Evolutionary conservation across 2,888 invertebrate genomes (phyloP), one percentile per base, ranked within the genome.

Genomic region (Platerodrilus igneus): DNA sequence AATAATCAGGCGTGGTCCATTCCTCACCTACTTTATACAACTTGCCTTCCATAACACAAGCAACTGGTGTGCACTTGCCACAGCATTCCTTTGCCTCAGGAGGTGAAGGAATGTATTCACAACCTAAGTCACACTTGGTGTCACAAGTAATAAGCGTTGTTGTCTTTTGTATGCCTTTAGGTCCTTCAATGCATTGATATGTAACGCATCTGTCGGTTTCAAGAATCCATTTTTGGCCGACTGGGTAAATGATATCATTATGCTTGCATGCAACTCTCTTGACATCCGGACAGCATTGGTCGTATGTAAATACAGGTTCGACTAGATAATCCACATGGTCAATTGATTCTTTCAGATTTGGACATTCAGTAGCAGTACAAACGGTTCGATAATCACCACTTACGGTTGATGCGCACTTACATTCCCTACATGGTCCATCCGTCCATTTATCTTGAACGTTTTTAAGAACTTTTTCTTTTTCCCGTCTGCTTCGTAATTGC

Each of bases 391-490:
- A 53, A 37, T 63, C 70, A 4, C 60, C 63, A 9, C 54, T 48
- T 5, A 55, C 51, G 22, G 59, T 52, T 19, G 66, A 65, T 16
- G 51, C 23, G 59, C 85, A 86, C 26, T 67, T 66, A 52, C 86
- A 86, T 18, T 71, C 68, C 21, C 77, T 75, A 56, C 86, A 86
- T 13, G 81, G 79, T 0, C 84, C 85, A 60, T 86, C 84, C 42
- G 70, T 59, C 86, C 86, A 86, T 0, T 66, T 71, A 1, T 76
- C 73, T 7, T 79, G 77, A 25, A 70, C 78, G 38, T 73, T 68
- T 62, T 79, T 79, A 7, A 77, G 57, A 4, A 74, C 53, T n/a
- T 68, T 69, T 50, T 74, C 71, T 6, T 71, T 72, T 18, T 69
- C 70, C 1, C 66, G 51, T 19, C 53, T 52, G 17, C 55, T 52